A percentile compares a stretch with the other conserved stretches of the same genome.
Conservation (phyloP, 2,888 invertebrate genomes). For the Drosophila neutralis region DNA sequence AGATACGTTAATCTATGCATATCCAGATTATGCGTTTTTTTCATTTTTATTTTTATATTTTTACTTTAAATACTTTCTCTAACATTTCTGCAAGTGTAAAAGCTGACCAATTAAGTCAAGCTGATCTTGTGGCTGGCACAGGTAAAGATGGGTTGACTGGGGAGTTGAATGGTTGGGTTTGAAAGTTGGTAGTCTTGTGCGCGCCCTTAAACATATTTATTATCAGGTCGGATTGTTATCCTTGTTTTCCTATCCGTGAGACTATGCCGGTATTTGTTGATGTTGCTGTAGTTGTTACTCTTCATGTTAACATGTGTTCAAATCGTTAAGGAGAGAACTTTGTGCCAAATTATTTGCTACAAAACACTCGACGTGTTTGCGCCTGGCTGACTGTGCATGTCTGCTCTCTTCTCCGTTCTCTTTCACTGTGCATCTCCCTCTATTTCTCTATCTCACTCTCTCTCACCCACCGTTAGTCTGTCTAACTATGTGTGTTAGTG, state of each 20-base stretch:
- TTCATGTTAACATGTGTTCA: constrained; percentile 78
- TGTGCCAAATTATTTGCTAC: constrained; percentile 79
- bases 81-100: neutral
- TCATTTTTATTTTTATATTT: too few species aligned
- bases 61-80: neutral
- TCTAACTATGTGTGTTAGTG: constrained; percentile 22
- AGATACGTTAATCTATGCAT: too few species aligned
- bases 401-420: neutral
- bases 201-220: constrained; percentile 64
- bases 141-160: neutral
- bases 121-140: neutral
- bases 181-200: constrained; percentile 12
- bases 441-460: neutral
- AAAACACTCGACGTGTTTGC: constrained; percentile 80
- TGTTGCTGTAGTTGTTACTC: constrained; percentile 71
- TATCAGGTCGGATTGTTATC: constrained; percentile 78
- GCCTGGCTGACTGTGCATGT: constrained; percentile 62
- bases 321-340: constrained; percentile 79
- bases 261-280: constrained; percentile 26
- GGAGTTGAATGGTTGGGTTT: neutral
- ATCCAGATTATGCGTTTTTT: too few species aligned
- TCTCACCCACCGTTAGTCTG: neutral
- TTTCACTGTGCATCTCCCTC: neutral
- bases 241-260: constrained; percentile 46
- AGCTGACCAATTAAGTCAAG: neutral